These are phyloP conservation scores for Tillus elongatus DNA, from an alignment of 2,888 invertebrate genomes.

Conservation along the genomic window DNA sequence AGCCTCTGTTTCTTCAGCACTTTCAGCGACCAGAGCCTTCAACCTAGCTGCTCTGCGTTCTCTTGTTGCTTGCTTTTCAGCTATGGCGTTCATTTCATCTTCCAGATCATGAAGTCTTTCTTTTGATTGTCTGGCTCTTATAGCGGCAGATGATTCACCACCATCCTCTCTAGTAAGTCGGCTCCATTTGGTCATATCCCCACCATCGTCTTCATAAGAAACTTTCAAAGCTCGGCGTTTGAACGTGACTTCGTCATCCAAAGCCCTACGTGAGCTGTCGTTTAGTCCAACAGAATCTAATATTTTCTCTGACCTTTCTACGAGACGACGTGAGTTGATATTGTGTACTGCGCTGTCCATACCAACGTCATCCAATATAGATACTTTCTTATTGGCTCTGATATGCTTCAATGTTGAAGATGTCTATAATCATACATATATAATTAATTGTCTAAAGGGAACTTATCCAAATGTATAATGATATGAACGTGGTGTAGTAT, in stretches of 20 bases:
- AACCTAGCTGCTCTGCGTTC: constrained; percentile 64
- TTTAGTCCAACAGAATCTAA: constrained; percentile 56
- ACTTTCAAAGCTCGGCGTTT: constrained; percentile 41
- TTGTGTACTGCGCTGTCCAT: constrained; percentile 52
- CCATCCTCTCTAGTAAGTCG: constrained; percentile 45
- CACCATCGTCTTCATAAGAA: constrained; percentile 24
- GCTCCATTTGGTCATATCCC: constrained; percentile 54
- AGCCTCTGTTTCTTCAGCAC: constrained; percentile 39
- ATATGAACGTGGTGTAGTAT: too few species aligned
- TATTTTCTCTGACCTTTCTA: constrained; percentile 54
- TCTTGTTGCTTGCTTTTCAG: constrained; percentile 57
- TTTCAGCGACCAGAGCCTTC: constrained; percentile 58
- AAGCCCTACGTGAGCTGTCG: constrained; percentile 42
- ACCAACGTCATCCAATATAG: constrained; percentile 55
- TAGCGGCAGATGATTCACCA: constrained; percentile 50
- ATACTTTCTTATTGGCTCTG: constrained; percentile 52
- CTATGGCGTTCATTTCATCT: constrained; percentile 64
- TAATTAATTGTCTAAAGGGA: too few species aligned
- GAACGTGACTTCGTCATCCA: constrained; percentile 34
- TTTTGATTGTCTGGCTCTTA: constrained; percentile 53
- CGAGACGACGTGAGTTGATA: constrained; percentile 49
- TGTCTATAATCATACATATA: constrained; percentile 38
- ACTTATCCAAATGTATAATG: too few species aligned
- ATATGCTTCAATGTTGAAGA: constrained; percentile 51
- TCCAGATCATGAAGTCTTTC: constrained; percentile 64